Conservation (phyloP, 2,113 vertebrate genomes). For the Phrynosoma platyrhinos region DNA sequence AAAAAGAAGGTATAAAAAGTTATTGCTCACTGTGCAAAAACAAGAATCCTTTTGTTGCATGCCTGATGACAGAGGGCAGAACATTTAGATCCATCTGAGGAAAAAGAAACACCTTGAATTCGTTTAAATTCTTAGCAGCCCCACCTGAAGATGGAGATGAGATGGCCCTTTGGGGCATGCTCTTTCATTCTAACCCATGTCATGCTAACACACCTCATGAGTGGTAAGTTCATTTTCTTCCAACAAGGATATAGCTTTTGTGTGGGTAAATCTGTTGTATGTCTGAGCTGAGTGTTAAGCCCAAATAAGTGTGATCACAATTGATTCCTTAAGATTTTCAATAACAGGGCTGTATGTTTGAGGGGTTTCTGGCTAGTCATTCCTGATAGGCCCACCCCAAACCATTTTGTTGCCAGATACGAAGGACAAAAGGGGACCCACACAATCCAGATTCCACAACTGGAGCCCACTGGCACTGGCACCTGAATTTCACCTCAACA, state of each 20-base stretch:
- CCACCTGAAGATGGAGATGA: conserved; percentile 58
- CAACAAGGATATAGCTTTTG: accelerated
- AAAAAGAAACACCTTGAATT: neutral
- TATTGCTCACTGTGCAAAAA: neutral
- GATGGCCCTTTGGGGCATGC: conserved; percentile 42
- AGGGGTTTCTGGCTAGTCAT: neutral
- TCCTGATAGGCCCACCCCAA: neutral
- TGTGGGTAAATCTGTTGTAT: neutral
- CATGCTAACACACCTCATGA: conserved; percentile 33
- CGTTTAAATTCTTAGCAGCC: neutral
- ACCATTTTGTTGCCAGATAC: neutral
- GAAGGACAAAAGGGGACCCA: neutral
- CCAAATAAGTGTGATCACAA: too few species aligned
- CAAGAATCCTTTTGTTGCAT: conserved; percentile 32
- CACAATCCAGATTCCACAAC: neutral
- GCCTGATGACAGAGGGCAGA: neutral
- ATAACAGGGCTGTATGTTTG: neutral
- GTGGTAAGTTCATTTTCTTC: conserved; percentile 62
- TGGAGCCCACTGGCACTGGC: neutral
- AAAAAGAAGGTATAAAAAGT: conserved; percentile 28
- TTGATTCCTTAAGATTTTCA: neutral
- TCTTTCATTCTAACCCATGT: conserved; percentile 38
- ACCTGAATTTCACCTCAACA: neutral
- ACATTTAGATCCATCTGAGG: too few species aligned
- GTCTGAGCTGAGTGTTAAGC: neutral